These are phyloP conservation scores for Tribolium madens DNA, from an alignment of 1,140 invertebrate genomes.

Conservation along the genomic window DNA sequence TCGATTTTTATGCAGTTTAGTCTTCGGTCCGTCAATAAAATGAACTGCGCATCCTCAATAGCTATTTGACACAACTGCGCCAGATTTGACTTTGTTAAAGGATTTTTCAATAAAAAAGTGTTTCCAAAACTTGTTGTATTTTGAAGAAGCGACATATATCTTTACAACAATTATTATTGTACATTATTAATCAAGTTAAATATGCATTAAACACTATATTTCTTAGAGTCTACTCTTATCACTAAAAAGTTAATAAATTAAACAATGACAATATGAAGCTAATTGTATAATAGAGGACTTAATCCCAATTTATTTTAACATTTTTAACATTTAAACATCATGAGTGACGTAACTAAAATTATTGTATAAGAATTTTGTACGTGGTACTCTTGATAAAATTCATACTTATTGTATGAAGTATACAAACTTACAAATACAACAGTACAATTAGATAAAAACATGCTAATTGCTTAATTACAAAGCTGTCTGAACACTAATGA, in stretches of 20 bases:
- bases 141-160: slow-evolving; percentile 35
- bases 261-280: slow-evolving; percentile 38
- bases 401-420: slow-evolving; percentile 32
- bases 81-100: neutral
- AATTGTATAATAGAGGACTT: slow-evolving; percentile 28
- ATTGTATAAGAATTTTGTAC: slow-evolving; percentile 38
- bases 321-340: slow-evolving; percentile 30
- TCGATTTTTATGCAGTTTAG: neutral
- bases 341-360: slow-evolving; percentile 20
- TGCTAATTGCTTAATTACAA: slow-evolving; percentile 46
- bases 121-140: slow-evolving; percentile 31
- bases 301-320: slow-evolving; percentile 28
- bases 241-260: slow-evolving; percentile 32
- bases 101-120: neutral
- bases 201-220: slow-evolving; percentile 28
- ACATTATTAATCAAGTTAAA: slow-evolving; percentile 24
- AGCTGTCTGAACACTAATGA: slow-evolving; percentile 45
- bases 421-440: slow-evolving; percentile 40
- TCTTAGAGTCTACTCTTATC: neutral
- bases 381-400: slow-evolving; percentile 28
- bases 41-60: neutral
- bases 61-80: neutral
- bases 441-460: slow-evolving; percentile 31
- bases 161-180: slow-evolving; percentile 37
- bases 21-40: neutral